These are phyloP conservation scores for Caenorhabditis doughertyi DNA, from an alignment of 2,888 invertebrate species.

Conservation along the genomic window DNA sequence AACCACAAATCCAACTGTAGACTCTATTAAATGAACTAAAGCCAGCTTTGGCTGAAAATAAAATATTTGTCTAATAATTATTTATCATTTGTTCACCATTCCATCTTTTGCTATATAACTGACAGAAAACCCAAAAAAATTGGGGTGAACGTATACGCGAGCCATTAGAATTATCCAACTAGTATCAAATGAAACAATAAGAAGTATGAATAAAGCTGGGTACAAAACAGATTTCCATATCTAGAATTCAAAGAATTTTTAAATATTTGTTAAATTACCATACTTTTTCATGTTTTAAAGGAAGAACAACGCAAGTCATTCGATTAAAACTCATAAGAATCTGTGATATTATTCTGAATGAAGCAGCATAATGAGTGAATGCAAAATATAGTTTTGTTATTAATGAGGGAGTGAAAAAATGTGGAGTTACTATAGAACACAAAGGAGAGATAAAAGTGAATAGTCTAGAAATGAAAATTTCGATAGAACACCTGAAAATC, in stretches of 20 bases:
- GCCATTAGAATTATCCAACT: slow-evolving; percentile 31
- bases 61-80: not conserved
- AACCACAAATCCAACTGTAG: not conserved
- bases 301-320: slow-evolving; percentile 42
- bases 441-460: slow-evolving; percentile 25
- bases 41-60: slow-evolving; percentile 35
- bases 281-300: slow-evolving; percentile 16
- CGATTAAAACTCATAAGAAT: slow-evolving; percentile 34
- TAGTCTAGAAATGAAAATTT: slow-evolving; percentile 4
- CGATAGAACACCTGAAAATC: slow-evolving; percentile 6
- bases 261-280: not conserved
- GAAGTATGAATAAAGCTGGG: not conserved
- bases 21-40: slow-evolving; percentile 26
- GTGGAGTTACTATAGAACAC: slow-evolving; percentile 19
- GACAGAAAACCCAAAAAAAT: slow-evolving; percentile 32
- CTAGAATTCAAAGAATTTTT: not conserved
- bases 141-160: slow-evolving; percentile 25
- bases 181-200: not conserved
- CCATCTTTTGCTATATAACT: slow-evolving; percentile 10
- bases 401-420: slow-evolving; percentile 28
- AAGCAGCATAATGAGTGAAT: slow-evolving; percentile 4
- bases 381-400: slow-evolving; percentile 8
- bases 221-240: slow-evolving; percentile 4
- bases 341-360: slow-evolving; percentile 24
- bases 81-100: not conserved